Conservation (phyloP, 2,113 vertebrate genomes). For the Cyrtonyx montezumae region DNA sequence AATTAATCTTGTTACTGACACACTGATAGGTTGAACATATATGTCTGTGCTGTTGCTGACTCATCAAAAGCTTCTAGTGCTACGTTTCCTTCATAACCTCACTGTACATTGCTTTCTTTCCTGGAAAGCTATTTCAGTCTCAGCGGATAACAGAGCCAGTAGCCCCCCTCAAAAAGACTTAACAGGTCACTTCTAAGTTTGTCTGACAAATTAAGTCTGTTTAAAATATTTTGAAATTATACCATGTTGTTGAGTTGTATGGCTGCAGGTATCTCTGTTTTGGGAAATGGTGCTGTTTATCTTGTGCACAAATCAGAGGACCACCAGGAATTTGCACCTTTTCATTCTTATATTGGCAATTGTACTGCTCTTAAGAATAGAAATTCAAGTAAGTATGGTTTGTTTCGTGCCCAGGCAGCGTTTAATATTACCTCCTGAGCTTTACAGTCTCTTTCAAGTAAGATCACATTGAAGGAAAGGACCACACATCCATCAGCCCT, state of each 20-base stretch:
- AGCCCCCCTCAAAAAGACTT: neutral
- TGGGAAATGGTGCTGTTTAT: neutral
- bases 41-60: neutral
- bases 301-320: neutral
- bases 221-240: neutral
- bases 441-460: neutral
- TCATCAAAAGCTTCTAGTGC: neutral
- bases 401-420: neutral
- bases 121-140: neutral
- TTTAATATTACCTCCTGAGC: neutral
- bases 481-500: neutral
- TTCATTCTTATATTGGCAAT: neutral
- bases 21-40: neutral
- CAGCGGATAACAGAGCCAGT: neutral
- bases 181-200: neutral
- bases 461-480: neutral
- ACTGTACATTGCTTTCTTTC: neutral
- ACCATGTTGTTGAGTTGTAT: neutral
- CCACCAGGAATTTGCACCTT: neutral
- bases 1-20: neutral
- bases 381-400: neutral
- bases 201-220: neutral
- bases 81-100: neutral
- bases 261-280: neutral
- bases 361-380: neutral